These are phyloP conservation scores for Tenualosa ilisha DNA, from an alignment of 2,797 vertebrate species.

Conservation along the genomic window DNA sequence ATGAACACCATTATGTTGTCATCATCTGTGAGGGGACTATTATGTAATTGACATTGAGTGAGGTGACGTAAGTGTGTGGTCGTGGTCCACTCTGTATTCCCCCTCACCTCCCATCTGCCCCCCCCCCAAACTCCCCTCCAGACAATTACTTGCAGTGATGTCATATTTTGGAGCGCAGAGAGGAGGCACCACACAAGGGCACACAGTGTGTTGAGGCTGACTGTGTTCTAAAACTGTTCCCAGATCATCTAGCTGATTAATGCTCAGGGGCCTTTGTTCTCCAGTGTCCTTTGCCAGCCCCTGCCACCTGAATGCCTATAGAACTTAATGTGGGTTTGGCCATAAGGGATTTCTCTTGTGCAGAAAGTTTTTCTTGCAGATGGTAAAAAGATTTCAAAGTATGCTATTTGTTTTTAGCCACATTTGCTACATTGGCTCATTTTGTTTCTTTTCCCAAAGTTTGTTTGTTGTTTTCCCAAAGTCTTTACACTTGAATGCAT, in stretches of 20 bases:
- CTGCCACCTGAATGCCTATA: neutral
- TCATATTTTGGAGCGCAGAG: conserved; percentile 61
- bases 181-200: neutral
- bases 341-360: neutral
- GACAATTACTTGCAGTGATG: conserved; percentile 69
- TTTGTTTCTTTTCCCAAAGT: no score
- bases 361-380: neutral
- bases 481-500: no score
- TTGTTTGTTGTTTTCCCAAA: no score
- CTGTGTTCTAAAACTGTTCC: conserved; percentile 15
- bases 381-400: no score
- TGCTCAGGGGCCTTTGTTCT: conserved; percentile 5
- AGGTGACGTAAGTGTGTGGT: conserved; percentile 66
- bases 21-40: conserved; percentile 61
- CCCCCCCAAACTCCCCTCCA: neutral
- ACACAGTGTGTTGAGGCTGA: neutral
- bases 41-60: conserved; percentile 75
- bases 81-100: neutral
- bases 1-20: conserved; percentile 44
- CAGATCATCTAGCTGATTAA: neutral
- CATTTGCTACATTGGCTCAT: no score
- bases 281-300: neutral
- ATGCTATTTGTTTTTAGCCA: no score
- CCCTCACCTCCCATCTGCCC: neutral
- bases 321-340: neutral